Evolutionary conservation across 1,140 invertebrate genomes (phyloP), one percentile per base, ranked within the genome.

Genomic region (Harlomillsia oculata): DNA sequence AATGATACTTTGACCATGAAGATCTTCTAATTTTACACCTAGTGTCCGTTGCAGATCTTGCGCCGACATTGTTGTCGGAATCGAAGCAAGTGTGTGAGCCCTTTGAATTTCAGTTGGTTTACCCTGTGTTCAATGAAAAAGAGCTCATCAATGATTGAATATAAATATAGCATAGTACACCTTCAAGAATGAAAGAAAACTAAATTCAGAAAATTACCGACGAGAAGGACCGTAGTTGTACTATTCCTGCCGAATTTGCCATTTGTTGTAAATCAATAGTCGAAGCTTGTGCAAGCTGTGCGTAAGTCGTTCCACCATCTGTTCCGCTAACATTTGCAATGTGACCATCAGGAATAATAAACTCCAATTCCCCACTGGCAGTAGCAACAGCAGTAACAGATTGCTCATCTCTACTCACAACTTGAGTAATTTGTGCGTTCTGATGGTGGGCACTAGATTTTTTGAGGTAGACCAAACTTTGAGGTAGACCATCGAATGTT

Each of bases 51-150:
- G 53, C 29, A 65, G 53, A 14, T 65, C 63, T 36, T 53, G 51
- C 29, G 59, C 29, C 4, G 62, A 52, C 20, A 64, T 50, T 18
- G 61, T 32, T 13, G 56, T 13, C 13, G 59, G 63, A 51, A 62
- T 57, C 3, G 64, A 62, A 3, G 64, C 52, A 5, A 65, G 32
- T 21, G 63, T 62, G 18, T 65, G 63, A 4, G 58, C 62, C 5
- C 59, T 59, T 51, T 62, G 60, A 32, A 65, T 60, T 44, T 62
- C 60, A n/a, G n/a, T n/a, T 13, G 60, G 51, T 50, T 65, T 65
- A 20, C 58, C 62, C 61, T 59, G 29, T 26, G n/a, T n/a, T n/a
- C n/a, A n/a, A n/a, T n/a, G n/a, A n/a, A n/a, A n/a, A n/a, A n/a
- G n/a, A n/a, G n/a, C n/a, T n/a, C n/a, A n/a, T n/a, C n/a, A 13